Evolutionary conservation across 2,888 invertebrate species (phyloP), one percentile per base, ranked within the genome.

Genomic region (Hybos culiciformis): DNA sequence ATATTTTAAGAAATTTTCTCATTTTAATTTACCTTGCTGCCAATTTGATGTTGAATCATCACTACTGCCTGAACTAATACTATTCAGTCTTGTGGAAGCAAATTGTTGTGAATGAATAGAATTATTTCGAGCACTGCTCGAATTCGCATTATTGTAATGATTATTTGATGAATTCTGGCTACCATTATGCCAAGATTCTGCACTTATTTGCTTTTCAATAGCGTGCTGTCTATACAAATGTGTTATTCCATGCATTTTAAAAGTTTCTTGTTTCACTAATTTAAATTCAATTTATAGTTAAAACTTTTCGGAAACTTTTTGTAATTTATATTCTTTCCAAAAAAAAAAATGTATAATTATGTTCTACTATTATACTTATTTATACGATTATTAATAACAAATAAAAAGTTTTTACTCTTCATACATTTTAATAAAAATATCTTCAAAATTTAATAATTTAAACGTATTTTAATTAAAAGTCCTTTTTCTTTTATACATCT

Each of bases 171-270:
- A 8, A n/a, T 7, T 19, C n/a, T 44, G 42, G 44, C 49, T 48
- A 34, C 47, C 43, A 6, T 65, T 55, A 46, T 66, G 65, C 69
- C 71, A 70, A 55, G 69, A 69, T 12, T 72, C 70, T 2, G 65
- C 50, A 46, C 70, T 70, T 17, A 70, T 60, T 43, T 72, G 70
- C 49, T 65, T 65, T 45, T 66, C 66, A 40, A 66, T 55, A 48
- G 66, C 66, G 50, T 66, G 66, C 50, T 66, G 66, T 38, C 66
- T 61, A 55, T 64, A 66, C 37, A 66, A 60, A 56, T 66, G 66
- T 17, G 64, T 61, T 47, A 66, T 65, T 46, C 66, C 66, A 44
- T 66, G 66, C 66, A 66, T 66, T 50, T 48, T 51, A n/a, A n/a
- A n/a, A n/a, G n/a, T n/a, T n/a, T n/a, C n/a, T n/a, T n/a, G n/a